phyloP scores from a whole-genome alignment of 2,113 vertebrate genomes.

The Carollia perspicillata region DNA sequence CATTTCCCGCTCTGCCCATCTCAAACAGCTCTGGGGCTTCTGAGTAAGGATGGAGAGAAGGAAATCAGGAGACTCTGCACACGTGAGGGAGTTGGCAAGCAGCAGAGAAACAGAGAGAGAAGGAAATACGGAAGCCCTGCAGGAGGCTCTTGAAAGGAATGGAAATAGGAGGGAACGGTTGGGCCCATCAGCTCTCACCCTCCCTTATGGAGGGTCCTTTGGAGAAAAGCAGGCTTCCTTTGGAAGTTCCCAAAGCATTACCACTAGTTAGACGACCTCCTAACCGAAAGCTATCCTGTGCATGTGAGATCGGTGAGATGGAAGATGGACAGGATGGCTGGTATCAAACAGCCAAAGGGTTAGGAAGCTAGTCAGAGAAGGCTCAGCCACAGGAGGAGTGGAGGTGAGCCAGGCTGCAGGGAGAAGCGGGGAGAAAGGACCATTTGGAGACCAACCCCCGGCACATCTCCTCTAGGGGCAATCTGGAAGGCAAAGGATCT shows the following conservation, averaged over 20 bases:
- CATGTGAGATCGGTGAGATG: background rate
- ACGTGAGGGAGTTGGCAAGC: background rate
- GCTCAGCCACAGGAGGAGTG: background rate
- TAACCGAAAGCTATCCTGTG: background rate
- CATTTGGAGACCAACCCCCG: background rate
- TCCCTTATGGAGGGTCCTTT: background rate
- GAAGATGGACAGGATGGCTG: background rate
- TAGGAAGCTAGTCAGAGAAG: background rate
- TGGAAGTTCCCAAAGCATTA: background rate
- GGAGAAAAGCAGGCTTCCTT: background rate
- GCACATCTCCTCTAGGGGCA: background rate
- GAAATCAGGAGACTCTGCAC: background rate
- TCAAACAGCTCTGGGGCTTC: background rate
- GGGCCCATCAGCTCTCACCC: background rate
- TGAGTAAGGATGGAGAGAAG: background rate
- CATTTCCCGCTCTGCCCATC: background rate
- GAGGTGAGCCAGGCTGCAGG: background rate
- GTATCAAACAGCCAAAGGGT: background rate
- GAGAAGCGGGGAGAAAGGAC: background rate
- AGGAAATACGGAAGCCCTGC: background rate
- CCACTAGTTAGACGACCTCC: background rate
- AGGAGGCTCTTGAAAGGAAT: background rate
- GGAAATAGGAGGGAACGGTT: background rate
- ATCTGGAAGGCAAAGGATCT: background rate
- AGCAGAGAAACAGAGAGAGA: background rate